A percentile compares a stretch with the other conserved stretches of the same genome.
These are phyloP conservation scores for Actinemys pallida DNA, from an alignment of 2,113 vertebrate species.

Conservation along the genomic window DNA sequence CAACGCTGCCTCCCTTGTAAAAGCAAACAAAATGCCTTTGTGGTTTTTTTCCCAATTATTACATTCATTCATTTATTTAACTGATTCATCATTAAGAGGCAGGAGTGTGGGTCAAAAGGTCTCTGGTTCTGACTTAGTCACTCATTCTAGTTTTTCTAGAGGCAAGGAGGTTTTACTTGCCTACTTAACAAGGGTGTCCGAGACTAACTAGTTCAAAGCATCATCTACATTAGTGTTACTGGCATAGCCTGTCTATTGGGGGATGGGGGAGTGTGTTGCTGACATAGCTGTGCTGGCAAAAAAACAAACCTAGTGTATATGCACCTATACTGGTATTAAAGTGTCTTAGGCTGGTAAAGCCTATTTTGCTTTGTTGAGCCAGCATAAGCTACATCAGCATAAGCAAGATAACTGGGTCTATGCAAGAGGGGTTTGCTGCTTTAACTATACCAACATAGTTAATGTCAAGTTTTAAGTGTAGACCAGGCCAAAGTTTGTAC, in stretches of 20 bases:
- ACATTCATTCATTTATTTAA: not conserved
- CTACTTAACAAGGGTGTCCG: not conserved
- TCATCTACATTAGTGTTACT: not conserved
- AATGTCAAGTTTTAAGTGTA: not conserved
- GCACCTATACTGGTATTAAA: not conserved
- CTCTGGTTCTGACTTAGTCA: not conserved
- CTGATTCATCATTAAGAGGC: not conserved
- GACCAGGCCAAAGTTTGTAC: not conserved
- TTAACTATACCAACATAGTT: not conserved
- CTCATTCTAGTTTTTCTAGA: not conserved
- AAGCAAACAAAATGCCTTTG: not conserved
- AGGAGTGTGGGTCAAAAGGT: not conserved
- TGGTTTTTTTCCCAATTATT: not conserved
- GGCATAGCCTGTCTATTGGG: not conserved
- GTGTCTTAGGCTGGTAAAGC: not conserved
- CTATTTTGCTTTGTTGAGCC: not conserved
- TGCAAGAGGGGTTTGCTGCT: not conserved
- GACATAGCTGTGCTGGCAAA: too few species aligned
- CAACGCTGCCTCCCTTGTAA: not conserved
- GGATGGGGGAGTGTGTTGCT: not conserved
- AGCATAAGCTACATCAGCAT: not conserved
- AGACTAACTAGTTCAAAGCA: not conserved
- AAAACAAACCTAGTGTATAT: not conserved
- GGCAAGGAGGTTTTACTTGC: not conserved
- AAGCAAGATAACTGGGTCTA: not conserved